phyloP scores from a whole-genome alignment of 2,797 vertebrate genomes.

The Ctenopoma multispine region DNA sequence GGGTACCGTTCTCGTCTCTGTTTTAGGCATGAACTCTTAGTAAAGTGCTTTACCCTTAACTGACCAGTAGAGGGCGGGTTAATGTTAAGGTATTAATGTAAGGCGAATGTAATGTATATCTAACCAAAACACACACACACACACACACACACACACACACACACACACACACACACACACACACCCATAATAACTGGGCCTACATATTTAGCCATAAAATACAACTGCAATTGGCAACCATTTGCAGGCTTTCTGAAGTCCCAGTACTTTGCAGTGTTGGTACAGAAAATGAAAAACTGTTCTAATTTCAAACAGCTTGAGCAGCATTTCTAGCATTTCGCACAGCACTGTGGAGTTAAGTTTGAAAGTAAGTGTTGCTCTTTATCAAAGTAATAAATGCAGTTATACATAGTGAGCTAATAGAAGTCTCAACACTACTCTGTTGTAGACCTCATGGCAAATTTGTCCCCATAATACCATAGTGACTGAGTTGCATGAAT shows the following conservation, averaged over 20 bases:
- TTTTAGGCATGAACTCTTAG: background rate
- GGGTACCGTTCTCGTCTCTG: background rate
- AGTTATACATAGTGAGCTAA: no score
- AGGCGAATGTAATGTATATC: no score
- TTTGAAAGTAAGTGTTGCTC: background rate
- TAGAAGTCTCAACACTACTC: background rate
- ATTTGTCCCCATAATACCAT: background rate
- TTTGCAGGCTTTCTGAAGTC: background rate
- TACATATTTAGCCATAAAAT: background rate
- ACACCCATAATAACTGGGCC: no score
- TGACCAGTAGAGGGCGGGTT: conserved; percentile 51
- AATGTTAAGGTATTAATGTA: background rate
- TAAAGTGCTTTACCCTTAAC: background rate
- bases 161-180: no score
- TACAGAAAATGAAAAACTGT: background rate
- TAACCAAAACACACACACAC: no score
- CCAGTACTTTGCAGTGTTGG: background rate
- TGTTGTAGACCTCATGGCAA: background rate
- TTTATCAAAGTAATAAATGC: background rate
- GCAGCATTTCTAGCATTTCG: background rate
- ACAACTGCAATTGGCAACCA: background rate
- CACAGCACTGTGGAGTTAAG: no score
- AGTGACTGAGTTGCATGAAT: background rate
- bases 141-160: no score
- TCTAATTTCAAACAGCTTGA: background rate